A percentile compares a stretch with the other conserved stretches of the same genome.
Evolutionary conservation across 2,888 invertebrate species (phyloP).

Genomic region (Hemaris fuciformis): DNA sequence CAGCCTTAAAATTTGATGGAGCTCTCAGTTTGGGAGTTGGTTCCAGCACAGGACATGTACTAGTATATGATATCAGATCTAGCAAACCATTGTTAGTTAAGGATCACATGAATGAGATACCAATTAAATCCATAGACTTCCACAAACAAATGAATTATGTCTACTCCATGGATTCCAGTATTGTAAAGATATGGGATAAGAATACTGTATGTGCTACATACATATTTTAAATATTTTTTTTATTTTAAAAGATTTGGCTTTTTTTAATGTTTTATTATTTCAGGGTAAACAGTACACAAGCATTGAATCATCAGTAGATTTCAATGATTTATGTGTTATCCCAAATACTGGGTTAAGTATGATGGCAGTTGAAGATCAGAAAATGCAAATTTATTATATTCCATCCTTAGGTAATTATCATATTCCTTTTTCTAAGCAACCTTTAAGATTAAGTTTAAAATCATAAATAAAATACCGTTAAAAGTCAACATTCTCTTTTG

Average conservation of each 20-base stretch:
- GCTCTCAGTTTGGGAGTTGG: constrained; percentile 92
- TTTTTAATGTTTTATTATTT: constrained; percentile 40
- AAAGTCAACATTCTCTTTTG: too few relatives aligned
- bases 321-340: constrained; percentile 96
- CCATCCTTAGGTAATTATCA: constrained; percentile 85
- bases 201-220: constrained; percentile 82
- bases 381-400: constrained; percentile 97
- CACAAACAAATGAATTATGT: constrained; percentile 90
- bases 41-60: constrained; percentile 95
- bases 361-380: constrained; percentile 96
- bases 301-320: constrained; percentile 91
- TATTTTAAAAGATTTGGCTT: too few relatives aligned
- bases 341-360: constrained; percentile 95
- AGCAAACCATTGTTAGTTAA: constrained; percentile 93
- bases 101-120: constrained; percentile 96
- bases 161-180: constrained; percentile 93
- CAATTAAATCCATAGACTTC: constrained; percentile 94
- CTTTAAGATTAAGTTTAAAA: too few relatives aligned
- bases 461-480: too few relatives aligned
- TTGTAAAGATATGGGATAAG: constrained; percentile 95
- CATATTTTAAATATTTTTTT: constrained; percentile 1
- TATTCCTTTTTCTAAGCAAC: not conserved
- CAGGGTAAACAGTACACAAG: constrained; percentile 96
- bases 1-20: constrained; percentile 89
- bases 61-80: constrained; percentile 97